Base-by-base conservation (phyloP, 2,888 invertebrate genomes). In the Sarcophaga subvicina region DNA sequence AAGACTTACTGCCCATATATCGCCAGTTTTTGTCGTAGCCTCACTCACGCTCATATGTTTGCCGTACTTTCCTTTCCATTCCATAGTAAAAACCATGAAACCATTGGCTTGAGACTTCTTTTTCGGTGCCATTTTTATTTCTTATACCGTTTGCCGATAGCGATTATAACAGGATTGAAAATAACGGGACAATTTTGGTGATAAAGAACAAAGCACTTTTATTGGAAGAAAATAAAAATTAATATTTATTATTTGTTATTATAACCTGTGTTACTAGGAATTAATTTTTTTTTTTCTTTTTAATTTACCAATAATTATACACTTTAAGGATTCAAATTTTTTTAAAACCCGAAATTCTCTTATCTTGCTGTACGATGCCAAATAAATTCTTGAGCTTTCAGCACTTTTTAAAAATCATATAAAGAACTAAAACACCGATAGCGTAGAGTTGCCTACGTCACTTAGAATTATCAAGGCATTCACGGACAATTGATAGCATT, bases 11-110 rank as follows among this genome's bases (percentile, higher is more conserved):
- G 85, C 85, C 93, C 93, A 93, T 3, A 91, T 71, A 4, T 83
- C 85, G 0, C 92, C 93, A 2, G 91, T 90, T 25, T 85, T 89
- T 0, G 17, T 8, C 0, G 92, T 89, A 0, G 92, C 92, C 73
- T 90, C 82, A 0, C 37, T 0, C 0, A 90, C 0, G 4, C 76
- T 86, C 81, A 91, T 82, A 0, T 79, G 45, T 11, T 88, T 89
- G 0, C 90, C 90, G 73, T 89, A 85, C 0, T 88, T 89, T 0
- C 64, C 76, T n/a, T 89, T 90, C 92, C 92, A 93, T 6, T 92
- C 90, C 0, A 75, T 54, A 0, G 91, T 91, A 27, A 92, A 92
- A 20, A 79, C 49, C 92, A 93, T 92, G 27, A 92, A 92, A 0
- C 83, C 91, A 78, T 89, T 91, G 0, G 72, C 63, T 11, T 78